A percentile compares a stretch with the other conserved stretches of the same genome.
These are phyloP conservation scores for Boloria euphrosyne DNA, from an alignment of 2,888 invertebrate species.

Conservation along the genomic window DNA sequence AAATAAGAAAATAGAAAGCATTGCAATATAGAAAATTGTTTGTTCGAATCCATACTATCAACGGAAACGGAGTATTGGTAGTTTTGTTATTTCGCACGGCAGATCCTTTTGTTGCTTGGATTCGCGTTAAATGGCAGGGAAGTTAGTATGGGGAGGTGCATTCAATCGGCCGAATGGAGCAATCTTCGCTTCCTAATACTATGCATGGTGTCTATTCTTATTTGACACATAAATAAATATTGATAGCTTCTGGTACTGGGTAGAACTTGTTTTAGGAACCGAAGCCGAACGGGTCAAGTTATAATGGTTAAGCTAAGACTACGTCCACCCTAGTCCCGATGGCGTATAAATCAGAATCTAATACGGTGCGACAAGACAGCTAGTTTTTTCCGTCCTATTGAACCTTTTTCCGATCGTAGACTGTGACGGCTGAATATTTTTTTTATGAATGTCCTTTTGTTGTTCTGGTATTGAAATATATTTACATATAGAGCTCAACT, in stretches of 20 bases:
- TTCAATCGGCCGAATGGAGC: conserved; percentile 76
- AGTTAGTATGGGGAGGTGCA: conserved; percentile 77
- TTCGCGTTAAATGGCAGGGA: conserved; percentile 80
- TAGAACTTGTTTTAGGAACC: conserved; percentile 36
- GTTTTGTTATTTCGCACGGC: conserved; percentile 80
- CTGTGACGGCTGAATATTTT: conserved; percentile 34
- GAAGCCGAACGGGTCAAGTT: conserved; percentile 52
- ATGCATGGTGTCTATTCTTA: conserved; percentile 61
- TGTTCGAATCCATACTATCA: conserved; percentile 28
- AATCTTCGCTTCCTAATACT: conserved; percentile 79
- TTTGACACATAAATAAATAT: conserved; percentile 55
- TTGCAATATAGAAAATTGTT: conserved; percentile 21
- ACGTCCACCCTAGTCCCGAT: conserved; percentile 69
- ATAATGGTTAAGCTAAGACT: conserved; percentile 55
- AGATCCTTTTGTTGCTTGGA: conserved; percentile 78
- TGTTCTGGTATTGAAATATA: conserved; percentile 3
- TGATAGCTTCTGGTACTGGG: conserved; percentile 46
- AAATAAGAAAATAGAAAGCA: neutral
- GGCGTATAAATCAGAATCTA: conserved; percentile 77
- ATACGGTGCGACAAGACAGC: conserved; percentile 72
- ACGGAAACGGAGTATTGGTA: conserved; percentile 66
- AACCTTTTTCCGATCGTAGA: conserved; percentile 55
- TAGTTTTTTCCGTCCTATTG: conserved; percentile 74
- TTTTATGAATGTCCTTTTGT: conserved; percentile 20
- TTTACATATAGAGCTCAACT: neutral